Evolutionary conservation across 2,113 vertebrate genomes (phyloP), one percentile per base, ranked within the genome.

Genomic region (Calyptomena viridis): DNA sequence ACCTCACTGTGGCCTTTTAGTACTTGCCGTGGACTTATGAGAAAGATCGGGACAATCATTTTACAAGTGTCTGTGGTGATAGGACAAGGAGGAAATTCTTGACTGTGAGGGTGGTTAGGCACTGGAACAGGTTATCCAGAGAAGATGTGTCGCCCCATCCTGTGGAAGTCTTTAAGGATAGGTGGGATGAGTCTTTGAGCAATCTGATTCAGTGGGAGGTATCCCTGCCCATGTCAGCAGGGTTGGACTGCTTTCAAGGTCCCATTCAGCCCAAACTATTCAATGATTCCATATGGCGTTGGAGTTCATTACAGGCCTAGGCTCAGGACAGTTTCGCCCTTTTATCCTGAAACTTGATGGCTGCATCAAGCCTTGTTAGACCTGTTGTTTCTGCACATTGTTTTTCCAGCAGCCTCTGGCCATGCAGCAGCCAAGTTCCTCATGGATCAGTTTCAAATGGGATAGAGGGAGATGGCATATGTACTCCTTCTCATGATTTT

Each of bases 261-360:
- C 25, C 6, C 6, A n/a, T 50, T 35, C 22, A 14, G 30, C 11
- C 18, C 15, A 58, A 47, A 18, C 1, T 6, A 4, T n/a, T 37
- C 25, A 21, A 0, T 35, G 16, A 39, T 63, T 80, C 33, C 40
- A 0, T 53, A 0, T 12, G 3, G 21, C 30, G 37, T 11, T 91
- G 59, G 31, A 63, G 52, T 31, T 75, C 6, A 6, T 56, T 33
- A 7, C 5, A 35, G 27, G 14, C 25, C 23, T 44, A 50, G n/a
- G 31, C 25, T 85, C 16, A 5, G 33, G 27, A 11, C 53, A 23
- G 19, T 11, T 5, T n/a, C 16, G 6, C 17, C 5, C 11, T 28
- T 50, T 35, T 49, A 22, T 8, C 20, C 58, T 67, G 14, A 31
- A 33, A 3, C 42, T 52, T 35, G 18, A 17, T 87, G 67, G 6